Conservation (phyloP, 2,797 vertebrate genomes). For the Scomberomorus guttatus region DNA sequence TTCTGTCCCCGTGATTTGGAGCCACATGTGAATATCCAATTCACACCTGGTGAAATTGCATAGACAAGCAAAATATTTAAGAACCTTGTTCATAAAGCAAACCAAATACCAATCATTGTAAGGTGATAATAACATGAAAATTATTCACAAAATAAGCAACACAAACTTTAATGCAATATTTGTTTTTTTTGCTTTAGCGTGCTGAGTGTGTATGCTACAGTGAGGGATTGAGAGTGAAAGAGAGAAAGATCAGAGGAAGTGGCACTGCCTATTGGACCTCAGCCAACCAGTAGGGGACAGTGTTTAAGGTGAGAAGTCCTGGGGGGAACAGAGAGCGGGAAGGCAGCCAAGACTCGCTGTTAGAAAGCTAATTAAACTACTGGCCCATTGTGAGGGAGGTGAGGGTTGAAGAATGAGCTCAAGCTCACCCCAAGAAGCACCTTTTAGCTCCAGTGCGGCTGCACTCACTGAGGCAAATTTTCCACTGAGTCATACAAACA, state of each 20-base stretch:
- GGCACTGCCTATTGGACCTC: conserved; percentile 55
- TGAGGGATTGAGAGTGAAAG: conserved; percentile 2
- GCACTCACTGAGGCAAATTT: conserved; percentile 46
- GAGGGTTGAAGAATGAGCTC: conserved; percentile 63
- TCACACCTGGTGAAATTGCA: conserved; percentile 29
- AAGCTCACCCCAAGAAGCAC: conserved; percentile 61
- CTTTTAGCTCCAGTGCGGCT: conserved; percentile 44
- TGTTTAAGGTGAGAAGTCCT: conserved; percentile 70
- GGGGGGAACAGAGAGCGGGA: conserved; percentile 56
- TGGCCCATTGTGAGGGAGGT: conserved; percentile 69
- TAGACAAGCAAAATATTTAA: not conserved
- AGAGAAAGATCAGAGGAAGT: conserved; percentile 31
- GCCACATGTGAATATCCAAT: conserved; percentile 29
- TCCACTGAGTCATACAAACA: conserved; percentile 67
- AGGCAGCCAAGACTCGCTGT: conserved; percentile 61
- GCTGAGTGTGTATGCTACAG: not conserved
- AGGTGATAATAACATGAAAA: not conserved
- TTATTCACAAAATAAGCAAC: not conserved
- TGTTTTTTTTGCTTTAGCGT: not conserved
- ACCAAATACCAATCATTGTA: not conserved
- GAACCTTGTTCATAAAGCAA: too few species aligned
- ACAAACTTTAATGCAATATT: conserved; percentile 3
- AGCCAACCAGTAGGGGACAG: conserved; percentile 73
- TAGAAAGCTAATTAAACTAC: conserved; percentile 82
- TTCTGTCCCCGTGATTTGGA: conserved; percentile 28